Evolutionary conservation across 1,140 invertebrate genomes (phyloP), one percentile per base, ranked within the genome.

Genomic region (Thereuonema tuberculata): DNA sequence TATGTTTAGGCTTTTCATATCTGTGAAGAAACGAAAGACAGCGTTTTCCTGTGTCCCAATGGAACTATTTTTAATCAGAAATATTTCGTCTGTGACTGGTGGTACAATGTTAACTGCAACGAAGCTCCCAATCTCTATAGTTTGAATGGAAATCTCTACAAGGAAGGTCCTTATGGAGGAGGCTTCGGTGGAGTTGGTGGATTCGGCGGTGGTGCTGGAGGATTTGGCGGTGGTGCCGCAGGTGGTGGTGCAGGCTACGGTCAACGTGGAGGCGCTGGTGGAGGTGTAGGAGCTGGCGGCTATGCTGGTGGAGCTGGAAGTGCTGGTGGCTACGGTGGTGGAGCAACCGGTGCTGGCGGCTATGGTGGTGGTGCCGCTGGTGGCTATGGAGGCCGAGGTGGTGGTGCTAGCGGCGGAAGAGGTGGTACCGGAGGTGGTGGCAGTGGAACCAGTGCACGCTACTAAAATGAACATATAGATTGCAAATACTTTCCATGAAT

Each of bases 1-100:
- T 58, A 12, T 2, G n/a, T 15, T 24, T 23, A 58, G 57, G 57
- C 61, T 31, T 67, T 59, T 55, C 64, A 68, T 55, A 61, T 66
- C 49, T 68, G 67, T 29, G 66, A 67, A 17, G 67, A 66, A 59
- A 65, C 62, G 0, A 64, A 66, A 1, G 60, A 67, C 23, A 64
- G 65, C 37, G 47, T 58, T 9, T 68, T 68, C 48, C 48, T 68
- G 2, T 68, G 67, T 60, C 67, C 67, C 1, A 68, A 68, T 52
- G 67, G 67, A 14, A 68, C 67, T 1, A 15, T 68, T n/a, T 68
- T 68, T 55, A 68, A 68, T 49, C 67, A 68, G 47, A 23, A 53
- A 20, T 57, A 56, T 1, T 37, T 67, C 37, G 62, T 67, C 2
- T 68, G 67, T 50, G 67, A 68, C 43, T 68, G 67, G 67, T 67